A percentile compares a stretch with the other conserved stretches of the same genome.
phyloP scores from a whole-genome alignment of 2,113 vertebrate species.

The Panthera tigris region DNA sequence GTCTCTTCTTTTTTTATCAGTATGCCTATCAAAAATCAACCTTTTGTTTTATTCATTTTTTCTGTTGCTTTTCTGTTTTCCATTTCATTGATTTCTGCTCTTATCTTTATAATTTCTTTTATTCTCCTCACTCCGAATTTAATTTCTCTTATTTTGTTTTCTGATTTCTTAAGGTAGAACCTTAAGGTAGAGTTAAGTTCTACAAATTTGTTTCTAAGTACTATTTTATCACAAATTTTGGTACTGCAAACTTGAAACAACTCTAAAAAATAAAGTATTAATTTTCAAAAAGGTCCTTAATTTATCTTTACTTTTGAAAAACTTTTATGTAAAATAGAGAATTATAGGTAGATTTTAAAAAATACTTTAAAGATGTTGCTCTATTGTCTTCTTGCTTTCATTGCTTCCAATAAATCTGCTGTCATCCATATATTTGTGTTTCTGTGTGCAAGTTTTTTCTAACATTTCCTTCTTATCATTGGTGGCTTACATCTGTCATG shows the following conservation, averaged over 20 bases:
- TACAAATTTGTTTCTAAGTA: not conserved
- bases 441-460: not conserved
- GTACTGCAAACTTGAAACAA: not conserved
- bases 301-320: not conserved
- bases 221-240: not conserved
- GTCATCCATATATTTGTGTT: not conserved
- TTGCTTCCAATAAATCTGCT: not conserved
- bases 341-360: not conserved
- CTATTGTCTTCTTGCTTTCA: not conserved
- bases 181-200: not conserved
- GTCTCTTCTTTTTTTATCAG: not conserved
- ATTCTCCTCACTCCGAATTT: not conserved
- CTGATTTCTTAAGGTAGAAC: not conserved
- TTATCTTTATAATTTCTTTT: not conserved
- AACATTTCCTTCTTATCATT: not conserved
- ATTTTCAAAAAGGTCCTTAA: not conserved
- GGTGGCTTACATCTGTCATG: not conserved
- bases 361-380: not conserved
- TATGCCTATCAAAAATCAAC: not conserved
- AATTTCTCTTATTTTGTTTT: not conserved
- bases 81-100: not conserved
- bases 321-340: not conserved
- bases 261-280: not conserved
- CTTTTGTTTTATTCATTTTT: not conserved
- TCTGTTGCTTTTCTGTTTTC: not conserved